These are phyloP conservation scores for Austrolebias charrua DNA, from an alignment of 2,797 vertebrate species.

Conservation along the genomic window DNA sequence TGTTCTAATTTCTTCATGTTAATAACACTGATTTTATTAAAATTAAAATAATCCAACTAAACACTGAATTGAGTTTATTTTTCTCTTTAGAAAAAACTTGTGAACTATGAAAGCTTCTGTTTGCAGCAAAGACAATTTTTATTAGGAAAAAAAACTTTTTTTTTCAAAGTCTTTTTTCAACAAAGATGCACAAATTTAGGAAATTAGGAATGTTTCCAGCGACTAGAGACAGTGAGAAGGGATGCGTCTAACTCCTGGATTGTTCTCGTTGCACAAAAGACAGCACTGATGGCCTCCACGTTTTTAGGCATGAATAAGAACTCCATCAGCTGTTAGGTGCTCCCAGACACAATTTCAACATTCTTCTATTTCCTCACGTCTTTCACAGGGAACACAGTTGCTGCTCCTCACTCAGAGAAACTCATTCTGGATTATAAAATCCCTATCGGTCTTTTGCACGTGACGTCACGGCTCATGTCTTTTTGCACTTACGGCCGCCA, in stretches of 20 bases:
- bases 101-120: too few relatives aligned
- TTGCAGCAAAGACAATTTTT: too few relatives aligned
- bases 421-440: not conserved
- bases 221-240: not conserved
- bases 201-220: too few relatives aligned
- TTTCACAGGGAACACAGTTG: too few relatives aligned
- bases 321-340: not conserved
- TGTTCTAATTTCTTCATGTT: not conserved
- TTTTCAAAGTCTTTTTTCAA: not conserved
- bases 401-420: not conserved
- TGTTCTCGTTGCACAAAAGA: too few relatives aligned
- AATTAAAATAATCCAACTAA: not conserved
- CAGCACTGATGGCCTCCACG: not conserved
- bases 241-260: not conserved
- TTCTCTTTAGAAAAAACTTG: too few relatives aligned
- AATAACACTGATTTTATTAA: not conserved
- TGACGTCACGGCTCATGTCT: too few relatives aligned
- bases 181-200: not conserved
- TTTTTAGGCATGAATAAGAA: too few relatives aligned
- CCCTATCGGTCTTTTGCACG: too few relatives aligned
- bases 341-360: too few relatives aligned
- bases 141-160: too few relatives aligned
- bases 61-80: not conserved
- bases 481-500: too few relatives aligned
- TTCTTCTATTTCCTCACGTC: not conserved